Base-by-base conservation (phyloP, 2,113 vertebrate species). In the Colaptes auratus region DNA sequence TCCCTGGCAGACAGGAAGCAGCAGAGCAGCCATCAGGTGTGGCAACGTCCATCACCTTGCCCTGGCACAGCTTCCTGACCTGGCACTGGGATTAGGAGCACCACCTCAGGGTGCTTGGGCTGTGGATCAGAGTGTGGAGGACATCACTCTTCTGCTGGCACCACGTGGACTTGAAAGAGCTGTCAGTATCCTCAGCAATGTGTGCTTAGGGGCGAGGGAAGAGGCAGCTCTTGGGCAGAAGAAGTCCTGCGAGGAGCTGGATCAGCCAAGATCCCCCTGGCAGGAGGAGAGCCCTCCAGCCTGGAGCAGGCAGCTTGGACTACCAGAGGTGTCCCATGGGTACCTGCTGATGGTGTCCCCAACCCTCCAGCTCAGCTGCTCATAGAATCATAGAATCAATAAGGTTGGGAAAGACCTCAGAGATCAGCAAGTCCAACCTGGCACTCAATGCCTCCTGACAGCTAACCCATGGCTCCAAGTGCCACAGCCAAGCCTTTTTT, bases 1-100 rank as follows among this genome's bases (percentile, higher is more conserved):
- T 27, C 42, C 82, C 36, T 76, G 46, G 42, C 9, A 20, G n/a
- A 52, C 10, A 46, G 55, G n/a, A 69, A 5, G 39, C 1, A 5
- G 64, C 23, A 76, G 76, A 76, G 25, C 31, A 53, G 12, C 5
- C 0, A 0, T 23, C 0, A 0, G 5, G 30, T 73, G n/a, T 58
- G 71, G 16, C 0, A 1, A 7, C 55, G 27, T 6, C 52, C 12
- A 14, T 78, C 42, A 8, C 24, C 44, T 50, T 79, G 33, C 65
- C 53, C 35, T 78, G 42, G 10, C 28, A 56, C 48, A 71, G 8
- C 46, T 65, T 31, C 48, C 39, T 71, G 46, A 12, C 31, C 44
- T n/a, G 39, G 61, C 48, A 20, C 28, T 56, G 74, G 28, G 33
- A 84, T 15, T 12, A 14, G 16, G 7, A 94, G n/a, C 8, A 69